Percentiles rank a stretch among this genome's conserved stretches.
Evolutionary conservation across 1,140 invertebrate genomes (phyloP).

Genomic region (Panulirus ornatus): DNA sequence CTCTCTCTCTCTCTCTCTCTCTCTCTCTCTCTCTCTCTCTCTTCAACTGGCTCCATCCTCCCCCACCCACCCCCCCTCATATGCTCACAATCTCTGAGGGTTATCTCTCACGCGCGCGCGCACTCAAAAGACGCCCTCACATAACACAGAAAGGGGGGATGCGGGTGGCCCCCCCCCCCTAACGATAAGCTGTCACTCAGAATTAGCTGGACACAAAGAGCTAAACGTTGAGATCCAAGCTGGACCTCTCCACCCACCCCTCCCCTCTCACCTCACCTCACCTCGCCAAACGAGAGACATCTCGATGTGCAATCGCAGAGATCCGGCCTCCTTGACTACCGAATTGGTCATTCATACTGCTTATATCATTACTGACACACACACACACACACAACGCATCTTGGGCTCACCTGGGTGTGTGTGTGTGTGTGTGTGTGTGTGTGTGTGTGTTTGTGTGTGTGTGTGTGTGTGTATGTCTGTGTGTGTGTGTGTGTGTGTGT

Average conservation of each 20-base stretch:
- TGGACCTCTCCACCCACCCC: neutral
- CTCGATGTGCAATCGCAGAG: no score
- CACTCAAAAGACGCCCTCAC: no score
- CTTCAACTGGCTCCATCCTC: neutral
- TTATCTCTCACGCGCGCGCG: no score
- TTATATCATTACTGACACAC: no score
- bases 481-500: neutral
- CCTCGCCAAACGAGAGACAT: no score
- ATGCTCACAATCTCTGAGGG: neutral
- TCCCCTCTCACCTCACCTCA: neutral
- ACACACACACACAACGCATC: no score
- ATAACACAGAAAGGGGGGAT: no score
- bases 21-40: neutral
- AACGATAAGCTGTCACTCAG: no score
- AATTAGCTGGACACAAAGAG: no score
- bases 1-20: neutral
- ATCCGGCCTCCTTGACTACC: no score
- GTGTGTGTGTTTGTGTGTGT: constrained; percentile 1
- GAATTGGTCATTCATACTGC: neutral
- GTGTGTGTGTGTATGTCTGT: neutral
- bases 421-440: constrained; percentile 11
- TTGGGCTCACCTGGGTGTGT: neutral
- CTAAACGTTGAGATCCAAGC: no score
- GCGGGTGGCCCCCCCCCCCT: neutral
- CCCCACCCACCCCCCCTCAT: neutral